phyloP scores from a whole-genome alignment of 2,888 invertebrate genomes.

The Papilio elwesi region DNA sequence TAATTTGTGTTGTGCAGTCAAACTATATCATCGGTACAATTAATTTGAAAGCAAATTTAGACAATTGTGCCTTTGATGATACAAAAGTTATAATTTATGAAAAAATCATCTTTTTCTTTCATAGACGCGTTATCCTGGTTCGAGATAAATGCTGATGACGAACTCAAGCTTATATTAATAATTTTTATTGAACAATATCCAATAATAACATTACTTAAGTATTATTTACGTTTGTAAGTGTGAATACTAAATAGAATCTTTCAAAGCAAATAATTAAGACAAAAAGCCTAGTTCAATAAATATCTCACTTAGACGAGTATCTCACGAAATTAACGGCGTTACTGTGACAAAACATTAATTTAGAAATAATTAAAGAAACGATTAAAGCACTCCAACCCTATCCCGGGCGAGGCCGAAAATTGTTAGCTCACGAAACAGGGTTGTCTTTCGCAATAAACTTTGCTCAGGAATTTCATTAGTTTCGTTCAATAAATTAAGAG shows the following conservation, averaged over 20 bases:
- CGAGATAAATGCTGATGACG: too few species aligned
- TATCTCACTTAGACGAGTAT: constrained; percentile 45
- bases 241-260: too few species aligned
- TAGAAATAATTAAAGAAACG: constrained; percentile 81
- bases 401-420: constrained; percentile 67
- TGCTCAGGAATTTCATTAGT: constrained; percentile 83
- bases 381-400: constrained; percentile 68
- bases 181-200: too few species aligned
- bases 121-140: too few species aligned
- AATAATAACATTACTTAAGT: too few species aligned
- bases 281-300: constrained; percentile 47
- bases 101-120: too few species aligned
- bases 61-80: too few species aligned
- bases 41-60: too few species aligned
- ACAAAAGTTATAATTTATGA: too few species aligned
- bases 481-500: constrained; percentile 84
- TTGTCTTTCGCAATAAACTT: constrained; percentile 81
- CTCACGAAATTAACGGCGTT: constrained; percentile 60
- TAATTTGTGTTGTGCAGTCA: too few species aligned
- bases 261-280: constrained; percentile 42
- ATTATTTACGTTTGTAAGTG: neutral
- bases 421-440: constrained; percentile 76
- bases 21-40: too few species aligned
- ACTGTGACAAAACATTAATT: constrained; percentile 65
- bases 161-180: too few species aligned